phyloP scores from a whole-genome alignment of 2,888 invertebrate species.

The Anarsia innoxiella region DNA sequence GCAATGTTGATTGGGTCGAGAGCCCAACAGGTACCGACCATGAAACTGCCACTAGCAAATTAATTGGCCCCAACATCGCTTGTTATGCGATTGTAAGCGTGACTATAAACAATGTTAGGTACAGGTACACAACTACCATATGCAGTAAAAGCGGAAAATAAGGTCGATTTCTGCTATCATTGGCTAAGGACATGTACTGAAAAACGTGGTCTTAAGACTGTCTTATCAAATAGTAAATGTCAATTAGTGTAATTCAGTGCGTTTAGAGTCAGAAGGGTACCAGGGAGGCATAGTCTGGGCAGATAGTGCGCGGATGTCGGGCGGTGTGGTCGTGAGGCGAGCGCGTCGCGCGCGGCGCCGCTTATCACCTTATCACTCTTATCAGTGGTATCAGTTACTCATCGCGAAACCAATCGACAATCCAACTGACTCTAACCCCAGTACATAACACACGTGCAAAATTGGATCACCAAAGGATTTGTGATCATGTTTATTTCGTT shows the following conservation, averaged over 20 bases:
- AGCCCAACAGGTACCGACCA: neutral
- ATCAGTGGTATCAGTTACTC: conserved; percentile 62
- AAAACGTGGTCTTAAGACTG: too few species aligned
- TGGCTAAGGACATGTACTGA: too few species aligned
- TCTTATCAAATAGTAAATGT: conserved; percentile 20
- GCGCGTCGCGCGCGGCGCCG: conserved; percentile 9
- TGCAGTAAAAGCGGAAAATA: too few species aligned
- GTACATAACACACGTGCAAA: conserved; percentile 42
- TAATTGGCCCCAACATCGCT: conserved; percentile 1
- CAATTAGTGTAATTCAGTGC: conserved; percentile 17
- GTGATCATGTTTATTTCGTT: conserved; percentile 47
- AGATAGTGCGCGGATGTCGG: conserved; percentile 8
- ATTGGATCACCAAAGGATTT: conserved; percentile 36
- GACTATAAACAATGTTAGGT: neutral
- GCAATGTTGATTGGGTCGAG: too few species aligned
- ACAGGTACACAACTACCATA: neutral
- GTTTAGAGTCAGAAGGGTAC: neutral
- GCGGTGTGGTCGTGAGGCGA: conserved; percentile 8
- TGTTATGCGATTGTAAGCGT: too few species aligned
- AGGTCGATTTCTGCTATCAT: too few species aligned
- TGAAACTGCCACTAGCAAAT: neutral
- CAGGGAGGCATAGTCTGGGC: neutral
- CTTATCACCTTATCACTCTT: conserved; percentile 61
- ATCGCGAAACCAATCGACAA: conserved; percentile 64
- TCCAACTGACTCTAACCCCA: conserved; percentile 22